phyloP scores from a whole-genome alignment of 2,113 vertebrate genomes.

The Myrmophylax atrothorax region DNA sequence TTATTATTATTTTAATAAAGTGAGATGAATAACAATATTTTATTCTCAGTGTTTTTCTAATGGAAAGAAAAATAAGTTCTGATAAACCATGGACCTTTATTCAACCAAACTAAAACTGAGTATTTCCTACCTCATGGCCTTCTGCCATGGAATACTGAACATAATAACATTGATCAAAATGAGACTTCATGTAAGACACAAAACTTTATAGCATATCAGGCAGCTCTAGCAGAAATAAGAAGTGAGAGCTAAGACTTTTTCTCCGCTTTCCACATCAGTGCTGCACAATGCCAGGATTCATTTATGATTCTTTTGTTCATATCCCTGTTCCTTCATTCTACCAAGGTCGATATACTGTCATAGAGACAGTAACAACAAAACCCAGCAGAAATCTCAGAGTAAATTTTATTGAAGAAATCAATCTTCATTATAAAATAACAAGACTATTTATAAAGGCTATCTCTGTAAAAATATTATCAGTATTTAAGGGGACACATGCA shows the following conservation, averaged over 20 bases:
- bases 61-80: not conserved
- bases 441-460: not conserved
- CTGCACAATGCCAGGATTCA: not conserved
- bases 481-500: not conserved
- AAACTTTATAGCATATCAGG: not conserved
- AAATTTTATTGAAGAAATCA: not conserved
- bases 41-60: not conserved
- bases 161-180: not conserved
- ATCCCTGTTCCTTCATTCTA: not conserved
- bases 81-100: not conserved
- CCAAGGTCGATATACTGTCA: not conserved
- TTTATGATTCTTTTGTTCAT: not conserved
- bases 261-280: not conserved
- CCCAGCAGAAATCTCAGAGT: not conserved
- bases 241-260: not conserved
- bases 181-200: not conserved
- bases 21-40: not conserved
- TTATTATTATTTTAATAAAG: not conserved
- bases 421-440: not conserved
- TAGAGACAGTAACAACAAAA: not conserved
- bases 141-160: not conserved
- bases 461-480: accelerated
- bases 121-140: not conserved
- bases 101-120: not conserved
- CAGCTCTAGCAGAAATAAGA: not conserved